phyloP scores from a whole-genome alignment of 2,888 invertebrate species.

The Holacanthella duospinosa region DNA sequence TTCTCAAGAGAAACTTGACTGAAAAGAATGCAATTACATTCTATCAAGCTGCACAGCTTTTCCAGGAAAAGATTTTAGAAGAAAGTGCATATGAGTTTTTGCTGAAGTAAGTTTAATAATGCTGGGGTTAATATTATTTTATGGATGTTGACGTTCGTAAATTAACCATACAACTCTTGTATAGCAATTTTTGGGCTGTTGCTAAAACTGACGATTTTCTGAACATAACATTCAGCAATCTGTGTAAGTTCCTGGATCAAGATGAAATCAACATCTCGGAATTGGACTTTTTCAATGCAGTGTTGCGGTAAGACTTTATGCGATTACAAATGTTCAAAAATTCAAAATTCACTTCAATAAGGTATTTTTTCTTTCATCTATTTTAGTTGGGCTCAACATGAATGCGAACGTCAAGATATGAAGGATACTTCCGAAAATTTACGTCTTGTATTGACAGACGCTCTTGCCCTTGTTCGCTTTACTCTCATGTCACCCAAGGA shows the following conservation, averaged over 20 bases:
- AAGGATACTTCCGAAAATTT: slow-evolving; percentile 9
- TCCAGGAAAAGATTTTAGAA: not conserved
- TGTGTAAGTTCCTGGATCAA: slow-evolving; percentile 16
- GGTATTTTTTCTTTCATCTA: slow-evolving; percentile 1
- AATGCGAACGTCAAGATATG: slow-evolving; percentile 7
- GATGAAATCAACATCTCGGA: slow-evolving; percentile 24
- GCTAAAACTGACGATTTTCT: slow-evolving; percentile 18
- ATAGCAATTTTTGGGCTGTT: slow-evolving; percentile 19
- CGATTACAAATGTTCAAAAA: not conserved
- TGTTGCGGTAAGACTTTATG: slow-evolving; percentile 16
- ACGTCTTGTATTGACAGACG: slow-evolving; percentile 11
- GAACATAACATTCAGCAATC: slow-evolving; percentile 17
- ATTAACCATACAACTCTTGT: slow-evolving; percentile 1
- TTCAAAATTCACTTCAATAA: not conserved
- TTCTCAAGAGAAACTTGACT: slow-evolving; percentile 22
- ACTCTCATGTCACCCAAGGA: slow-evolving; percentile 11
- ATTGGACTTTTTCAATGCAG: slow-evolving; percentile 18
- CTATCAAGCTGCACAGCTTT: slow-evolving; percentile 22
- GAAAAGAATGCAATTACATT: slow-evolving; percentile 26
- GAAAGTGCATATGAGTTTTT: not conserved
- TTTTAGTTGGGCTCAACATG: slow-evolving; percentile 12
- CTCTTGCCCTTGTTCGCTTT: slow-evolving; percentile 13
- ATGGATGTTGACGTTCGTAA: not conserved
- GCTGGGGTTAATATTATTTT: not conserved
- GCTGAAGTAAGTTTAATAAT: not conserved